Evolutionary conservation across 1,140 invertebrate genomes (phyloP), one percentile per base, ranked within the genome.

Genomic region (Mya arenaria): DNA sequence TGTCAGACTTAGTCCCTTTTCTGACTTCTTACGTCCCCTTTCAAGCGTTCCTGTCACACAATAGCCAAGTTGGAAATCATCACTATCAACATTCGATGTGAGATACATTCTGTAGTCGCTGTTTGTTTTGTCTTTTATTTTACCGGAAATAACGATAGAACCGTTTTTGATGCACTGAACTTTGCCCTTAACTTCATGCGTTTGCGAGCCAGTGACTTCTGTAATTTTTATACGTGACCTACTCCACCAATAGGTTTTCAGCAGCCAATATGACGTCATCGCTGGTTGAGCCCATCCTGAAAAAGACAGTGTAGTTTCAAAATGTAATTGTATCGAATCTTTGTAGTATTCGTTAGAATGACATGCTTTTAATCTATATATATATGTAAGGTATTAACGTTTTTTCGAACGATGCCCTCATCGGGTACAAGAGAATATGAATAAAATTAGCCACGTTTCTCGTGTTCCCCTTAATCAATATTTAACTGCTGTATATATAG

Each of bases 21-120:
- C 69, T 44, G 48, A 37, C 13, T 81, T 83, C 55, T 86, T 87
- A 52, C 88, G 95, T 65, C 96, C 96, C n/a, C 96, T 94, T 90
- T 97, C 96, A 84, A 97, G 92, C 8, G 96, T 96, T 15, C 96
- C 96, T 0, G 96, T 97, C 94, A 97, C 96, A 87, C 96, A 96
- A 93, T 97, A 97, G 39, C 96, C 96, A 95, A 96, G 96, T 91
- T 97, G 96, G 94, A 97, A 97, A 92, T 97, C 96, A 44, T 96
- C 95, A 87, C 95, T 95, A 56, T 95, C 95, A 65, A 97, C 95
- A 90, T 96, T 95, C 73, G 96, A 96, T 48, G 96, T 96, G 88
- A 97, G 94, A 91, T 95, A 95, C 92, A 97, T 92, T 95, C 66
- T 95, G 78, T 91, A 92, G 74, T 91, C 89, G 4, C 89, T 85